These are phyloP conservation scores for Dyspetes luteomarginatus DNA, from an alignment of 2,888 invertebrate species.

Conservation along the genomic window DNA sequence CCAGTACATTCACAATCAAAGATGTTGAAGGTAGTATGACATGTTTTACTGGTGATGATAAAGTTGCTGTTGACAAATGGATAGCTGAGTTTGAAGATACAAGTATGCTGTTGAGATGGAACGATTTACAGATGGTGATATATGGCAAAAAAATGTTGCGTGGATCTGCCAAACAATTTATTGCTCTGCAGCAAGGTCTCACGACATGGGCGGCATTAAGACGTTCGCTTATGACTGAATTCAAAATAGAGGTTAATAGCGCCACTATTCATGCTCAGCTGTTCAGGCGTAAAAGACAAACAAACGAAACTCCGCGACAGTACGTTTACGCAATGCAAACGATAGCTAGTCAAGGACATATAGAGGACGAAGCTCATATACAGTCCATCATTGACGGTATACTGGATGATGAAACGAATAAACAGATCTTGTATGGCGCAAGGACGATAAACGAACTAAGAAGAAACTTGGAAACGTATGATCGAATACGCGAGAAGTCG, in stretches of 20 bases:
- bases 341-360: slow-evolving; percentile 58
- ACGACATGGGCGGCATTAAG: slow-evolving; percentile 59
- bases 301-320: slow-evolving; percentile 51
- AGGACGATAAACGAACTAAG: slow-evolving; percentile 36
- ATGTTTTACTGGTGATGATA: slow-evolving; percentile 53
- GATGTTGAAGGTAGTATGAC: slow-evolving; percentile 54
- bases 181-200: slow-evolving; percentile 46
- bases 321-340: slow-evolving; percentile 62
- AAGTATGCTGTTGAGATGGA: slow-evolving; percentile 57
- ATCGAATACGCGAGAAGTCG: slow-evolving; percentile 22
- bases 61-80: slow-evolving; percentile 48
- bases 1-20: slow-evolving; percentile 45
- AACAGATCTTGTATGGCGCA: slow-evolving; percentile 54
- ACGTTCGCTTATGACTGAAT: slow-evolving; percentile 50
- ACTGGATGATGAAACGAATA: slow-evolving; percentile 50
- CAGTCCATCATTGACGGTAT: slow-evolving; percentile 61
- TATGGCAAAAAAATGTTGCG: slow-evolving; percentile 62
- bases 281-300: slow-evolving; percentile 31
- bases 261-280: slow-evolving; percentile 56
- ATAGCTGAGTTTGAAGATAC: slow-evolving; percentile 65
- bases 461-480: slow-evolving; percentile 32
- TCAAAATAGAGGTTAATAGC: slow-evolving; percentile 55
- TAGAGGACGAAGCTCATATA: slow-evolving; percentile 51
- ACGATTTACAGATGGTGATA: slow-evolving; percentile 61
- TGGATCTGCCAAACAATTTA: slow-evolving; percentile 65